Base-by-base conservation (phyloP, 1,140 invertebrate genomes). In the Atta cephalotes region DNA sequence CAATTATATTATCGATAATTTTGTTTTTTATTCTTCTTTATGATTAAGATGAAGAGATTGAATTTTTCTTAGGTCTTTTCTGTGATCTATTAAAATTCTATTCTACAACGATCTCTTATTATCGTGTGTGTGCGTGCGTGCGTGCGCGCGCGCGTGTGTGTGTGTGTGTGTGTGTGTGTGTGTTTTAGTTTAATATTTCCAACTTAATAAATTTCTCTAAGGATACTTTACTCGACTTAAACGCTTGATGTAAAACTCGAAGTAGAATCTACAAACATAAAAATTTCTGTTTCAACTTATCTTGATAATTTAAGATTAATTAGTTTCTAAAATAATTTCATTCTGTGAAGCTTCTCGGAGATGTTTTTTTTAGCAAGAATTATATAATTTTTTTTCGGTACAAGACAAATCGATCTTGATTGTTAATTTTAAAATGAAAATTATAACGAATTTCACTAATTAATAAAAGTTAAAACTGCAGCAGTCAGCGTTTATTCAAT, bases 181-280 rank as follows among this genome's bases (percentile, higher is more conserved):
- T 31, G 31, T 31, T 2, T 16, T 25, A 12, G 12, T 62, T 77
- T 77, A 25, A 25, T 31, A 45, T 62, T 77, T 62, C n/a, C 21
- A 77, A 45, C 16, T 77, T 77, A 62, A 77, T 77, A 62, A 25
- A 77, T 77, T 77, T 28, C 21, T 62, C 35, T 25, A 77, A 62
- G 16, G 18, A 45, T 76, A 62, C 12, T 49, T 70, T 28, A 28
- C 0, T 3, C 14, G 39, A 70, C 6, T 18, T 45, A 45, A 76
- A 39, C 60, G 6, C 10, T n/a, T 31, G 70, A 31, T 39, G 0
- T 60, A 60, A 31, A 74, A 31, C 35, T 45, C n/a, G 10, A 16
- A 28, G 39, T 16, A 21, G 31, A 65, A 9, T 68, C 35, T 51
- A 12, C 66, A 51, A 70, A 25, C n/a, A 51, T 18, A 70, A 51